Conservation (phyloP, 1,140 invertebrate species). For the Teleopsis dalmanni region DNA sequence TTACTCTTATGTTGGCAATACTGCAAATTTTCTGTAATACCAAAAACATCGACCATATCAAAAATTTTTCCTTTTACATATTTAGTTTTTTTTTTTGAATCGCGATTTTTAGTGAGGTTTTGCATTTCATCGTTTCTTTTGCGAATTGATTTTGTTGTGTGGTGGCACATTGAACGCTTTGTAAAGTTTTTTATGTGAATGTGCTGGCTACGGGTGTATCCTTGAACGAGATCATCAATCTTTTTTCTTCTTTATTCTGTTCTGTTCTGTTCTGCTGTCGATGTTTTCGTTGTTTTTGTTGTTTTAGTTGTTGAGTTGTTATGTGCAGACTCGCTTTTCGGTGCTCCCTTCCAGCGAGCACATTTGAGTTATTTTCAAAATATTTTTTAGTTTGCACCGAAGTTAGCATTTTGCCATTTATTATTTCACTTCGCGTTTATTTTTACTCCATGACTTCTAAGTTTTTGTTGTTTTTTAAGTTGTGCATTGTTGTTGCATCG, state of each 20-base stretch:
- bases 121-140: too few species aligned
- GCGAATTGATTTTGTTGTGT: too few species aligned
- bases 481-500: neutral
- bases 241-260: constrained; percentile 10
- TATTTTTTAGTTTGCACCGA: neutral
- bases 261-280: neutral
- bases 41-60: too few species aligned
- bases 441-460: neutral
- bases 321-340: neutral
- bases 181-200: too few species aligned
- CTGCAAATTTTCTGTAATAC: too few species aligned
- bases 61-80: too few species aligned
- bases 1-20: too few species aligned
- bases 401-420: neutral
- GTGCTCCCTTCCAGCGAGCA: neutral
- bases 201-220: constrained; percentile 15
- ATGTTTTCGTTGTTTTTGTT: neutral
- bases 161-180: too few species aligned
- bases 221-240: constrained; percentile 26
- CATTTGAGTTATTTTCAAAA: neutral
- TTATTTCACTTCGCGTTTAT: neutral
- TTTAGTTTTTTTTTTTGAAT: too few species aligned
- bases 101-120: too few species aligned
- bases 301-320: neutral
- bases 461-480: constrained; percentile 9